Percentiles rank a stretch among this genome's conserved stretches.
These are phyloP conservation scores for Goniozus legneri DNA, from an alignment of 1,140 invertebrate genomes.

Conservation along the genomic window DNA sequence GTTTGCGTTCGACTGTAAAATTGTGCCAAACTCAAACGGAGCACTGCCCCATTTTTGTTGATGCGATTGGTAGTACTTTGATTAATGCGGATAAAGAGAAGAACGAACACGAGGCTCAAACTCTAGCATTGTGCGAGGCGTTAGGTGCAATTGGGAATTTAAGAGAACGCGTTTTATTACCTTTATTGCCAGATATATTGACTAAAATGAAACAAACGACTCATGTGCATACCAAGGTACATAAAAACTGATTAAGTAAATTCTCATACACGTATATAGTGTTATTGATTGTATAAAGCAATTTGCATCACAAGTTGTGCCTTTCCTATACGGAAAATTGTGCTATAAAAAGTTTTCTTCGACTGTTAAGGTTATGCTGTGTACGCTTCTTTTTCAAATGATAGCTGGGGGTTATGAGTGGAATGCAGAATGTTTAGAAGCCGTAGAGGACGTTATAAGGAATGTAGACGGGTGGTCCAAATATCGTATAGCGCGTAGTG, in stretches of 20 bases:
- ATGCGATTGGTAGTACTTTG: constrained; percentile 59
- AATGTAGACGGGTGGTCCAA: constrained; percentile 75
- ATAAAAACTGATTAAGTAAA: no score
- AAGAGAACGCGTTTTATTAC: constrained; percentile 58
- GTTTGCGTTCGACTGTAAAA: constrained; percentile 68
- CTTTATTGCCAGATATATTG: constrained; percentile 59
- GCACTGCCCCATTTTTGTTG: constrained; percentile 63
- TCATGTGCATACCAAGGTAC: constrained; percentile 46
- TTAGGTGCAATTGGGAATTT: constrained; percentile 71
- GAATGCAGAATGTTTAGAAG: constrained; percentile 55
- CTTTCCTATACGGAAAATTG: background rate
- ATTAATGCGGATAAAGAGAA: constrained; percentile 42
- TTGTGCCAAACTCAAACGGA: constrained; percentile 61
- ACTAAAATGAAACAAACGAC: constrained; percentile 49
- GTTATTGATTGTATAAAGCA: no score
- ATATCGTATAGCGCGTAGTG: constrained; percentile 83
- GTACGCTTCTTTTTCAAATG: constrained; percentile 80
- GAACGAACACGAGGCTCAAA: constrained; percentile 41
- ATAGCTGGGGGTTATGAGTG: constrained; percentile 63
- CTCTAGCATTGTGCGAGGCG: constrained; percentile 61
- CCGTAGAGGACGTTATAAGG: constrained; percentile 59
- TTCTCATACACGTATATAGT: no score
- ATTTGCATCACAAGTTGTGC: background rate
- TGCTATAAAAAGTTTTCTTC: constrained; percentile 9
- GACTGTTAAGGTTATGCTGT: constrained; percentile 64